Percentiles rank a stretch among this genome's conserved stretches.
phyloP scores from a whole-genome alignment of 2,797 vertebrate species.

The Gobio occitaniae region DNA sequence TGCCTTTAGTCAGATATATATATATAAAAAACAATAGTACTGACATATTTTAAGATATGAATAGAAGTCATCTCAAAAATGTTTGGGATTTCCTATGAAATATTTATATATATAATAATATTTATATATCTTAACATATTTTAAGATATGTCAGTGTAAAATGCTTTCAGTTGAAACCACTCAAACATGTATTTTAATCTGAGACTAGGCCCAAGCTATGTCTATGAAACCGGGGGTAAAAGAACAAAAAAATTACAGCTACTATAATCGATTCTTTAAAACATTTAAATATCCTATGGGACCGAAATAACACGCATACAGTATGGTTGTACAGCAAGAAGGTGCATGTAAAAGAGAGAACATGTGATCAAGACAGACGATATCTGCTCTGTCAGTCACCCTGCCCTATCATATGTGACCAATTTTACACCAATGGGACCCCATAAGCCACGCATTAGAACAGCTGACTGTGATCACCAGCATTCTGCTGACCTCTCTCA shows the following conservation, averaged over 20 bases:
- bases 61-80: no score
- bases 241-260: background rate
- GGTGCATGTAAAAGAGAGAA: background rate
- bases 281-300: background rate
- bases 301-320: background rate
- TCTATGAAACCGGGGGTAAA: no score
- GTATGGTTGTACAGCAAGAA: background rate
- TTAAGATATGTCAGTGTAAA: no score
- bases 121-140: no score
- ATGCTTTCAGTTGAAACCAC: no score
- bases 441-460: constrained; percentile 66
- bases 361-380: constrained; percentile 12
- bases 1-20: no score
- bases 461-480: constrained; percentile 70
- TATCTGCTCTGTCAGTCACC: constrained; percentile 31
- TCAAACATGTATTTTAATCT: no score
- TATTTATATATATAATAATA: no score
- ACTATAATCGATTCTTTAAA: background rate
- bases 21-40: no score
- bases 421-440: constrained; percentile 62
- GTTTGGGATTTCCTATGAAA: no score
- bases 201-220: no score
- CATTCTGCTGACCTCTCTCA: constrained; percentile 53
- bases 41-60: no score
- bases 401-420: constrained; percentile 46